These are phyloP conservation scores for Danio jaintianensis DNA, from an alignment of 2,797 vertebrate species.

Conservation along the genomic window DNA sequence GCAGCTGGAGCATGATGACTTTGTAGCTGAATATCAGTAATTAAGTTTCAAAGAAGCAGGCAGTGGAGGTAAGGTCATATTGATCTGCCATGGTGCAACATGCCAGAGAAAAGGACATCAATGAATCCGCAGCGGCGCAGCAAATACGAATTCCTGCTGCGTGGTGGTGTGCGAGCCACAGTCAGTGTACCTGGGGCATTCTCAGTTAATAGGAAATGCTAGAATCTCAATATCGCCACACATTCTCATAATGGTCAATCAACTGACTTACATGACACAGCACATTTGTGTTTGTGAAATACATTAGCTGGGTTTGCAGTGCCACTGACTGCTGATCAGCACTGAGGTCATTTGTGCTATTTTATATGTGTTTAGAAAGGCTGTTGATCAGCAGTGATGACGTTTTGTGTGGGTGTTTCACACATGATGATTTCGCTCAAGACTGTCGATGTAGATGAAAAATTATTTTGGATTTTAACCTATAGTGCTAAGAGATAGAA, in stretches of 20 bases:
- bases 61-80: conserved; percentile 84
- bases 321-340: conserved; percentile 1
- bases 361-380: conserved; percentile 18
- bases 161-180: conserved; percentile 35
- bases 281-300: background rate
- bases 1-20: conserved; percentile 83
- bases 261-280: conserved; percentile 52
- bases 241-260: conserved; percentile 64
- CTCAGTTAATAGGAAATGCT: conserved; percentile 68
- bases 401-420: conserved; percentile 19
- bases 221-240: conserved; percentile 62
- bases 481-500: background rate
- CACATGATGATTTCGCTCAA: conserved; percentile 24
- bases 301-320: conserved; percentile 3
- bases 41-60: conserved; percentile 83
- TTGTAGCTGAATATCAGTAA: conserved; percentile 86
- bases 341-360: conserved; percentile 29
- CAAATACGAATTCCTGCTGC: conserved; percentile 61
- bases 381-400: conserved; percentile 7
- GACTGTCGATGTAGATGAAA: conserved; percentile 73
- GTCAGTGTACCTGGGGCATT: conserved; percentile 63
- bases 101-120: conserved; percentile 78
- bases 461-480: conserved; percentile 74
- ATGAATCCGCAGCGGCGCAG: conserved; percentile 65
- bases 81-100: conserved; percentile 77